Evolutionary conservation across 92 coral and sea anemone genomes (phyloP).

Genomic region (Actinostola sp.): DNA sequence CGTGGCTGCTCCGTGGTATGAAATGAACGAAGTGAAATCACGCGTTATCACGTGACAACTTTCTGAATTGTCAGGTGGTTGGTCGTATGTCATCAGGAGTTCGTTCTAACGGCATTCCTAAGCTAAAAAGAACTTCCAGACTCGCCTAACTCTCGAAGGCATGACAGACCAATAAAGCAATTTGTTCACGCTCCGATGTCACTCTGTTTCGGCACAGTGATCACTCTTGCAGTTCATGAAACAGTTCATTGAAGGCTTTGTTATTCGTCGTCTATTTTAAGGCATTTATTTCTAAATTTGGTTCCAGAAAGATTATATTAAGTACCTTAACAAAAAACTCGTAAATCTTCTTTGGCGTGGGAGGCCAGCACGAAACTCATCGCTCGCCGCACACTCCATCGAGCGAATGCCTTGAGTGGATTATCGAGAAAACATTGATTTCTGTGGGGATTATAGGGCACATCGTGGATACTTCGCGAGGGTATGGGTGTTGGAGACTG

Average conservation of each 20-base stretch:
- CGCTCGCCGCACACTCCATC: too few relatives aligned
- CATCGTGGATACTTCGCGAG: too few relatives aligned
- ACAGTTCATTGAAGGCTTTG: background rate
- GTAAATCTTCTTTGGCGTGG: background rate
- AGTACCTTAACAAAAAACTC: background rate
- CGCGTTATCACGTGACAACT: slow-evolving; percentile 5
- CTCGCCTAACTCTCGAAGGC: background rate
- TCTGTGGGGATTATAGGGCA: too few relatives aligned
- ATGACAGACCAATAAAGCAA: background rate
- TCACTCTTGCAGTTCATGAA: slow-evolving; percentile 9
- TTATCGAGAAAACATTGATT: too few relatives aligned
- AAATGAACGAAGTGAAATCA: too few relatives aligned
- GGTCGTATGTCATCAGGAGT: too few relatives aligned
- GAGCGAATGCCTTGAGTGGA: too few relatives aligned
- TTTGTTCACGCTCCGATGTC: background rate
- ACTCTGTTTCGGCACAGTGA: background rate
- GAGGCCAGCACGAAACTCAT: too few relatives aligned
- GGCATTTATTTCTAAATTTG: background rate
- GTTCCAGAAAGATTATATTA: background rate
- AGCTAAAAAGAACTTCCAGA: background rate
- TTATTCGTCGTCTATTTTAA: background rate
- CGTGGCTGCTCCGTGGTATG: background rate
- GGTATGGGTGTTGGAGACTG: too few relatives aligned
- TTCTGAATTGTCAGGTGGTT: too few relatives aligned
- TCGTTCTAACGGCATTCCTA: too few relatives aligned